Percentiles rank a stretch among this genome's conserved stretches.
Conservation (phyloP, 2,113 vertebrate genomes). For the Marmota flaviventris region DNA sequence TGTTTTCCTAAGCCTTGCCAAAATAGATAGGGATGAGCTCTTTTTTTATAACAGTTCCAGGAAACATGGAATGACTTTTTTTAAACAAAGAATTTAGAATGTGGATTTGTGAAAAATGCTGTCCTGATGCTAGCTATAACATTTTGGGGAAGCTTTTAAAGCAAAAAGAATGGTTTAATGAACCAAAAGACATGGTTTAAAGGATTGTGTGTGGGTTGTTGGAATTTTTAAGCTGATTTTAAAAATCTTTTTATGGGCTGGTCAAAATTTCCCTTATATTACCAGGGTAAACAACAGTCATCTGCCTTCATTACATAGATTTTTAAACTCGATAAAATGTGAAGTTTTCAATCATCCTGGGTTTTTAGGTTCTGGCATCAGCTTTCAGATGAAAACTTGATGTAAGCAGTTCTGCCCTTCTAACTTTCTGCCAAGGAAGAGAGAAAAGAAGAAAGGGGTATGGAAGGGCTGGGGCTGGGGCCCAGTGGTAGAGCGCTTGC, state of each 20-base stretch:
- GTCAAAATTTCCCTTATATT: neutral
- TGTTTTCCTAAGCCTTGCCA: constrained; percentile 66
- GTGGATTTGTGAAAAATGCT: constrained; percentile 24
- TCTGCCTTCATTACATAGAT: neutral
- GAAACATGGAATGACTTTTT: constrained; percentile 62
- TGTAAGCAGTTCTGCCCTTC: neutral
- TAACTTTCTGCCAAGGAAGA: constrained; percentile 28
- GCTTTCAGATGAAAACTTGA: constrained; percentile 36
- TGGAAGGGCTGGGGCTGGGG: too few relatives aligned
- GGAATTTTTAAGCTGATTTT: neutral
- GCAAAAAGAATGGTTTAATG: constrained; percentile 36
- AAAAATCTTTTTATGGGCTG: neutral
- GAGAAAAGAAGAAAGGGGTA: neutral
- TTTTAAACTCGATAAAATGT: constrained; percentile 1
- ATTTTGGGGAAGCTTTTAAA: constrained; percentile 35
- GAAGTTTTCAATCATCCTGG: neutral
- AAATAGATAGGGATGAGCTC: constrained; percentile 58
- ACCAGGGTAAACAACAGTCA: neutral
- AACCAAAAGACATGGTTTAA: constrained; percentile 37
- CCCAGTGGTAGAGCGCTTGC: too few relatives aligned
- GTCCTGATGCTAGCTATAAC: neutral
- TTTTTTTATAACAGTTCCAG: constrained; percentile 47
- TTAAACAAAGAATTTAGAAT: constrained; percentile 63
- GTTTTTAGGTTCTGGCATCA: neutral
- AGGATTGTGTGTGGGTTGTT: neutral